Percentiles rank a stretch among this genome's conserved stretches.
These are phyloP conservation scores for Danaus melanippus DNA, from an alignment of 1,140 invertebrate genomes.

Conservation along the genomic window DNA sequence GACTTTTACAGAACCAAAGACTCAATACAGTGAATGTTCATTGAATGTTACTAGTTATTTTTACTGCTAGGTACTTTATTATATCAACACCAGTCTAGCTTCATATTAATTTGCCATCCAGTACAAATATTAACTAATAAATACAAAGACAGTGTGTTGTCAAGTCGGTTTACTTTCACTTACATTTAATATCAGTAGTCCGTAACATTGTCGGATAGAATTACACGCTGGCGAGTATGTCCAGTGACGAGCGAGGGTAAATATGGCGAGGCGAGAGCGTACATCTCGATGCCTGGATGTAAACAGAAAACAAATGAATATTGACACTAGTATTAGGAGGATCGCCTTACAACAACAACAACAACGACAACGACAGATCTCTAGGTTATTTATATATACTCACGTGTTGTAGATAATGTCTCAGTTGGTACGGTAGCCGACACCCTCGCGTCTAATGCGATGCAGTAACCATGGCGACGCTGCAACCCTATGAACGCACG, in stretches of 20 bases:
- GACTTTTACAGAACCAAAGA: no score
- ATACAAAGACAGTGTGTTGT: no score
- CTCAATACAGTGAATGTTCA: no score
- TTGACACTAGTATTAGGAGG: conserved; percentile 55
- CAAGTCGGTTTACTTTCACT: no score
- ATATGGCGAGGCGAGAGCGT: conserved; percentile 40
- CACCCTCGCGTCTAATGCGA: conserved; percentile 48
- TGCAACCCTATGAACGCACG: conserved; percentile 54
- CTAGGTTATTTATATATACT: conserved; percentile 38
- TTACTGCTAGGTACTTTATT: no score
- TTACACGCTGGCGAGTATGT: conserved; percentile 46
- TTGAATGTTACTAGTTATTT: no score
- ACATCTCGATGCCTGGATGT: conserved; percentile 60
- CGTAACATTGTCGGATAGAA: conserved; percentile 40
- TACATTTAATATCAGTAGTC: conserved; percentile 6
- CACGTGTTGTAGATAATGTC: conserved; percentile 34
- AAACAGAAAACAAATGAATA: conserved; percentile 66
- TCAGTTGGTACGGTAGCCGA: conserved; percentile 15
- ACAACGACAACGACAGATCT: conserved; percentile 56
- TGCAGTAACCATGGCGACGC: conserved; percentile 61
- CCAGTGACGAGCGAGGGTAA: conserved; percentile 35
- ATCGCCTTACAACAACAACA: conserved; percentile 60
- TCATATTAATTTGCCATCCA: no score
- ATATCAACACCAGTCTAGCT: no score
- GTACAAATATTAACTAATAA: no score